Base-by-base conservation (phyloP, 1,140 invertebrate genomes). In the Acromyrmex charruanus region DNA sequence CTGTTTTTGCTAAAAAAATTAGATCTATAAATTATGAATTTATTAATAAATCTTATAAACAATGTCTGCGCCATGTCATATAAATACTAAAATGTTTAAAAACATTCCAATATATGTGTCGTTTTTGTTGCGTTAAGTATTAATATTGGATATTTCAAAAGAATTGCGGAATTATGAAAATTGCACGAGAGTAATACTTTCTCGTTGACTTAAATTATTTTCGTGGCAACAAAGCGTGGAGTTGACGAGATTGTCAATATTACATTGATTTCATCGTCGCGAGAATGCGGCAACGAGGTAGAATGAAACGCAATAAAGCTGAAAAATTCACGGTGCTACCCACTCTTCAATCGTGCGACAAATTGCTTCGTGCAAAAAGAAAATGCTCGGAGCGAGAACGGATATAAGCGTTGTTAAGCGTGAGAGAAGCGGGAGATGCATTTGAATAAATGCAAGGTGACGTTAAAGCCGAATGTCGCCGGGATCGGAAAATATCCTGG, bases 401-500 rank as follows among this genome's bases (percentile, higher is more conserved):
- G 80, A 90, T 84, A 79, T 87, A 61, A 58, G 44, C 59, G n/a
- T 49, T 21, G 72, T 90, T 89, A 84, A 44, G 65, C 39, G 12
- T 44, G 53, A 79, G 59, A 39, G 69, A 35, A 25, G 44, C 18
- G n/a, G 61, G 68, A 53, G 55, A 81, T 25, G 79, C 59, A 79
- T 86, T 75, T 77, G 61, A 77, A 86, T 68, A 85, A 85, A 77
- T 85, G 65, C 74, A 89, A 71, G 74, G 89, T 87, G 90, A 86
- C 87, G 87, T 90, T 77, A 89, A 90, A 91, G 86, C 89, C 63
- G 82, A 25, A 77, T 85, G 74, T 87, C 89, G 89, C 61, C 88
- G 79, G 71, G 84, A 89, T 87, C 89, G 80, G 86, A 90, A 90
- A 90, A 90, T 90, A 90, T 86, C 87, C 71, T 59, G 65, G 61